Evolutionary conservation across 2,888 invertebrate genomes (phyloP).

Genomic region (Plebejus anna): DNA sequence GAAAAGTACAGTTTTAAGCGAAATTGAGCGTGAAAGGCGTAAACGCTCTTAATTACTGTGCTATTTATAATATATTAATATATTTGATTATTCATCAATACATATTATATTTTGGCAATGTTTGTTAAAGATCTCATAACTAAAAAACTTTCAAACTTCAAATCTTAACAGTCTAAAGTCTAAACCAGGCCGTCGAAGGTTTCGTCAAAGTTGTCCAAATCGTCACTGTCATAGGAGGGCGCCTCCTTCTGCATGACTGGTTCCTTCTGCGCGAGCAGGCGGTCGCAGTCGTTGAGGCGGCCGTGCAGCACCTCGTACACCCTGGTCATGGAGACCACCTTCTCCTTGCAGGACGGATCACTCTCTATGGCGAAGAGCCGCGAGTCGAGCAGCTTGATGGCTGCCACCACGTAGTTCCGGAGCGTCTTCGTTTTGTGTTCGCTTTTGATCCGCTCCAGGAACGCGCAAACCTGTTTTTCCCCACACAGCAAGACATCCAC

Average conservation of each 20-base stretch:
- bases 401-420: conserved; percentile 73
- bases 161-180: not conserved
- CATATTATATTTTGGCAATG: not conserved
- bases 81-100: not conserved
- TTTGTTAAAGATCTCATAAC: not conserved
- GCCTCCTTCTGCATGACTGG: conserved; percentile 49
- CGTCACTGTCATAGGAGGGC: conserved; percentile 58
- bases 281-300: conserved; percentile 66
- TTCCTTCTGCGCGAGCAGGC: conserved; percentile 64
- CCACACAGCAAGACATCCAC: conserved; percentile 73
- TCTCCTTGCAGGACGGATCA: conserved; percentile 73
- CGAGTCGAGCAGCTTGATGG: conserved; percentile 72
- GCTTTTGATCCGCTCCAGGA: conserved; percentile 68
- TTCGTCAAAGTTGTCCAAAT: conserved; percentile 63
- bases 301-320: conserved; percentile 72
- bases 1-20: no score
- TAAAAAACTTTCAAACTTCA: not conserved
- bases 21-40: no score
- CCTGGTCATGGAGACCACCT: conserved; percentile 72
- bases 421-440: conserved; percentile 75
- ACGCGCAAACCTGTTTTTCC: conserved; percentile 71
- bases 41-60: not conserved
- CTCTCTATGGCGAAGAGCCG: conserved; percentile 74
- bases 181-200: conserved; percentile 63
- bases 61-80: not conserved